Conservation (phyloP, 2,113 vertebrate species). For the Grammomys surdaster region DNA sequence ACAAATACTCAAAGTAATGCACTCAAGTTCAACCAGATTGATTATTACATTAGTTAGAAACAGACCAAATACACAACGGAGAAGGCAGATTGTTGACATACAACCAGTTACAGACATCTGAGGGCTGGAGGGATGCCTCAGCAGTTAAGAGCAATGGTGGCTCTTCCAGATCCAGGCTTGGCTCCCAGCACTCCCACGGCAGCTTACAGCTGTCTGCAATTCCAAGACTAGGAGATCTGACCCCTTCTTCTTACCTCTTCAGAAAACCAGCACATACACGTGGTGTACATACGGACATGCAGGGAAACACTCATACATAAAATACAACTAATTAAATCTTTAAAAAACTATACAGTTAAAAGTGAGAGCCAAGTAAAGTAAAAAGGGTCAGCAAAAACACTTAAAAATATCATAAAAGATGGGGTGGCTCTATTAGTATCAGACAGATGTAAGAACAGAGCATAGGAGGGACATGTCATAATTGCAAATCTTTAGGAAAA, state of each 20-base stretch:
- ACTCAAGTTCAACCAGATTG: background rate
- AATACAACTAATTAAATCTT: background rate
- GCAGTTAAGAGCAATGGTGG: background rate
- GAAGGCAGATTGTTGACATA: background rate
- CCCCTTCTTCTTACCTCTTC: background rate
- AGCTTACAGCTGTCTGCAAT: background rate
- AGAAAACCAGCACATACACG: background rate
- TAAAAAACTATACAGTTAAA: slow-evolving; percentile 9
- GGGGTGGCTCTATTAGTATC: background rate
- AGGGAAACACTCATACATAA: background rate
- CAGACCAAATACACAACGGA: background rate
- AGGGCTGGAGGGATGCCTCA: background rate
- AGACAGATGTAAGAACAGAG: background rate
- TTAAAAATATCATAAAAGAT: slow-evolving; percentile 29
- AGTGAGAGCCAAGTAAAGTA: background rate
- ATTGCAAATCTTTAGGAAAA: slow-evolving; percentile 36
- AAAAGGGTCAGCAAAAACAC: background rate
- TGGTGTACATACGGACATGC: background rate
- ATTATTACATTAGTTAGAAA: background rate
- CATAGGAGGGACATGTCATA: slow-evolving; percentile 37
- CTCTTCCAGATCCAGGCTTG: background rate
- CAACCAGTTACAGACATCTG: background rate
- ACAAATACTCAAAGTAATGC: background rate
- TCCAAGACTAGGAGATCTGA: background rate
- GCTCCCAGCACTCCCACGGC: background rate